Conservation (phyloP, 2,888 invertebrate species). For the Pelosia muscerda region DNA sequence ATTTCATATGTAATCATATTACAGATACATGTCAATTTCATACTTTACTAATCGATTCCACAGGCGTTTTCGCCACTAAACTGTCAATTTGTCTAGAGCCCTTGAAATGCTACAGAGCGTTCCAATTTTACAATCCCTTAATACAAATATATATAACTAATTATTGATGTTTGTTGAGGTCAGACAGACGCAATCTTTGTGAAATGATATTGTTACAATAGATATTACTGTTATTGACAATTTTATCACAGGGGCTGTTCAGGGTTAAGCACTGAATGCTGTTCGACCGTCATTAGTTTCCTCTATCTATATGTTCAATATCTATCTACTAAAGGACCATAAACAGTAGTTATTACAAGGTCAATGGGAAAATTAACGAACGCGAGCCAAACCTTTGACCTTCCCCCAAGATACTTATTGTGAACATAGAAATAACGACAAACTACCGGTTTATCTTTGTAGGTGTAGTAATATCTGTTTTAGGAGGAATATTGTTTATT, state of each 20-base stretch:
- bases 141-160: no score
- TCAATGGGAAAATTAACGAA: not conserved
- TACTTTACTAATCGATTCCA: no score
- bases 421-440: slow-evolving; percentile 4
- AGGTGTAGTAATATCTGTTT: not conserved
- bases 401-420: not conserved
- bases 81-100: no score
- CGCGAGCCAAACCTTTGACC: not conserved
- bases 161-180: no score
- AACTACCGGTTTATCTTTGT: not conserved
- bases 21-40: no score
- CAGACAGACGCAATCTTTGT: no score
- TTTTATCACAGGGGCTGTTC: not conserved
- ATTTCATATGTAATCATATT: no score
- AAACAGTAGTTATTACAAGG: slow-evolving; percentile 4
- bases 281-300: not conserved
- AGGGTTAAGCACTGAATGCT: not conserved
- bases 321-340: not conserved
- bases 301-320: not conserved
- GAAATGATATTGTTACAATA: no score
- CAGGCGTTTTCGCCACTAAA: no score
- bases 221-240: not conserved
- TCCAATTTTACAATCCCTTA: no score
- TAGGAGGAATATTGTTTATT: not conserved
- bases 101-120: no score